Percentiles rank a stretch among this genome's conserved stretches.
Evolutionary conservation across 2,113 vertebrate species (phyloP).

Genomic region (Chloropsis hardwickii): DNA sequence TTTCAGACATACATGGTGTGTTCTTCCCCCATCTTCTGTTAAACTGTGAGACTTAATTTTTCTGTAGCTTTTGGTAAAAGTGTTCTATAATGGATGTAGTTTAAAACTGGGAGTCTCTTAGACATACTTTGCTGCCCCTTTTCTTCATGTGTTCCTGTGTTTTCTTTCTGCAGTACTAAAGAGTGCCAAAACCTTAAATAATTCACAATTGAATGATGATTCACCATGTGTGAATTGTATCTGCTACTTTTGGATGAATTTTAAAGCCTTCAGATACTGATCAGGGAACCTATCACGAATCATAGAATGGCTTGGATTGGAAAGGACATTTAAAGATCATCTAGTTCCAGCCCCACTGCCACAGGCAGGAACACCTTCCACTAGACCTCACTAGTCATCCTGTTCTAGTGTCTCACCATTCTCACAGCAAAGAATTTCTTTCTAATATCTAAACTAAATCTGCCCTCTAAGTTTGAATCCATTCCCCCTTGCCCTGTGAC

Average conservation of each 20-base stretch:
- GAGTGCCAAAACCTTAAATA: background rate
- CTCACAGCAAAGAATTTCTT: background rate
- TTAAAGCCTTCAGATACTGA: background rate
- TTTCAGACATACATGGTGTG: background rate
- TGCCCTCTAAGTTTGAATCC: background rate
- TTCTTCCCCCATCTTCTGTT: background rate
- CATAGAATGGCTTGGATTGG: background rate
- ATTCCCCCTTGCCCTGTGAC: background rate
- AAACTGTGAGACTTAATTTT: background rate
- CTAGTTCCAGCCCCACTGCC: background rate
- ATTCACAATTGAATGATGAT: background rate
- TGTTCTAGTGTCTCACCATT: background rate
- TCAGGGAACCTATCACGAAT: background rate
- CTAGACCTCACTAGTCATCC: background rate
- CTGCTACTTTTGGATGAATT: background rate
- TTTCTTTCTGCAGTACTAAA: background rate
- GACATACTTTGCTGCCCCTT: background rate
- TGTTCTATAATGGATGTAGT: background rate
- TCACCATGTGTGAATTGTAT: background rate
- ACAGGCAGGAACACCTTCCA: background rate
- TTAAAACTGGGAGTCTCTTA: background rate
- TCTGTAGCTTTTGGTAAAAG: background rate
- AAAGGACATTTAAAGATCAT: background rate
- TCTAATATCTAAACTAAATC: background rate
- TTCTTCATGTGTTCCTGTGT: background rate